Percentiles rank a stretch among this genome's conserved stretches.
phyloP scores from a whole-genome alignment of 2,797 vertebrate genomes.

The Calcarius lapponicus region DNA sequence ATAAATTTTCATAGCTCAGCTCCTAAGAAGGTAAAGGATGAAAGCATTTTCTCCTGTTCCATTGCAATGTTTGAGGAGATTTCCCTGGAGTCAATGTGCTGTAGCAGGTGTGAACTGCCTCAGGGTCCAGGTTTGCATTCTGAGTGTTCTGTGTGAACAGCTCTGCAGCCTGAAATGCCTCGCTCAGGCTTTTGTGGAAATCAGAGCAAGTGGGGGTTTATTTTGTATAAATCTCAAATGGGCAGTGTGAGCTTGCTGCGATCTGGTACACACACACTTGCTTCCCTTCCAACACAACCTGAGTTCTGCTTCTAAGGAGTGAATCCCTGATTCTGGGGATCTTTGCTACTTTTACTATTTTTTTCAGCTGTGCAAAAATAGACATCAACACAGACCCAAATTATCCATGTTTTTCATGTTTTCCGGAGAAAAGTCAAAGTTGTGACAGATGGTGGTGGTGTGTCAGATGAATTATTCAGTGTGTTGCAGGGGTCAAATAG shows the following conservation, averaged over 20 bases:
- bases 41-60: not conserved
- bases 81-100: too few relatives aligned
- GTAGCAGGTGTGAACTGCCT: too few relatives aligned
- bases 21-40: not conserved
- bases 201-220: not conserved
- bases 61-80: not conserved
- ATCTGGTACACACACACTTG: too few relatives aligned
- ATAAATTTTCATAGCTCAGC: not conserved
- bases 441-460: not conserved
- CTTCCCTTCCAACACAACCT: not conserved
- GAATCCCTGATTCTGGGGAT: not conserved
- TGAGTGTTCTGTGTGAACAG: not conserved
- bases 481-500: not conserved
- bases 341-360: too few relatives aligned
- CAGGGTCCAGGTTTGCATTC: not conserved
- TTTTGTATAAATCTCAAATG: too few relatives aligned
- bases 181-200: not conserved
- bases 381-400: too few relatives aligned
- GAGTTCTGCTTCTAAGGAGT: not conserved
- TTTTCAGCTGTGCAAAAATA: too few relatives aligned
- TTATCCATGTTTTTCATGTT: too few relatives aligned
- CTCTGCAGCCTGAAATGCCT: not conserved
- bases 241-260: not conserved
- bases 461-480: not conserved
- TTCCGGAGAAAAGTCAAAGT: not conserved